Base-by-base conservation (phyloP, 2,797 vertebrate species). In the Labeo calbasu region DNA sequence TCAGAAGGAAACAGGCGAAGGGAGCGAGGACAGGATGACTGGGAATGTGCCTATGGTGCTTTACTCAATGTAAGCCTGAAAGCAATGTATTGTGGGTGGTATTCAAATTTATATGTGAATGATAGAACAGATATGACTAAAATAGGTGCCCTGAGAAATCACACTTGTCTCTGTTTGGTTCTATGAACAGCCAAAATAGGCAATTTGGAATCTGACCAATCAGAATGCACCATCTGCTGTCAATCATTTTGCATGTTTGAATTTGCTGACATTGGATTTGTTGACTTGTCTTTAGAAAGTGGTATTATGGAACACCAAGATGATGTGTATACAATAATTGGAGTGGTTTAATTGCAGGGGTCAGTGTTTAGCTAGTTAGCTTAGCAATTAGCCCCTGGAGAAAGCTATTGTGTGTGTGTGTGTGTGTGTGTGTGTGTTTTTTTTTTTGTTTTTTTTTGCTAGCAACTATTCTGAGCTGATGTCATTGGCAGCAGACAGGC, bases 1-100 rank as follows among this genome's bases (percentile, higher is more conserved):
- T 84, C 84, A 89, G 87, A 82, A 48, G 79, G 73, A 81, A 59
- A 68, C 78, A 79, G 85, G 79, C 77, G 40, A 72, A 76, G 9
- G 25, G 70, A 25, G 70, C 4, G 15, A 36, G 69, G 1, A 77
- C 23, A 11, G 65, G 36, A 48, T 59, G 59, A 81, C 43, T 14
- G 43, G 55, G 61, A 77, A 61, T 72, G 77, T 68, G 11, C n/a
- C 28, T 19, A 2, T 61, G 21, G 59, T 51, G 69, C 77, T 87
- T 83, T 59, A 15, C 51, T 40, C 50, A 36, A 40, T 81, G 75
- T 73, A 66, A 59, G 43, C 15, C 15, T 17, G 83, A 21, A 61
- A 50, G 65, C 36, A 68, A 83, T 46, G 70, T 23, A 63, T 85
- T 86, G 76, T 87, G 85, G 85, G 69, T 72, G 82, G 84, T 69